phyloP scores from a whole-genome alignment of 64 coral and sea anemone genomes.

The Acropora tenuis region DNA sequence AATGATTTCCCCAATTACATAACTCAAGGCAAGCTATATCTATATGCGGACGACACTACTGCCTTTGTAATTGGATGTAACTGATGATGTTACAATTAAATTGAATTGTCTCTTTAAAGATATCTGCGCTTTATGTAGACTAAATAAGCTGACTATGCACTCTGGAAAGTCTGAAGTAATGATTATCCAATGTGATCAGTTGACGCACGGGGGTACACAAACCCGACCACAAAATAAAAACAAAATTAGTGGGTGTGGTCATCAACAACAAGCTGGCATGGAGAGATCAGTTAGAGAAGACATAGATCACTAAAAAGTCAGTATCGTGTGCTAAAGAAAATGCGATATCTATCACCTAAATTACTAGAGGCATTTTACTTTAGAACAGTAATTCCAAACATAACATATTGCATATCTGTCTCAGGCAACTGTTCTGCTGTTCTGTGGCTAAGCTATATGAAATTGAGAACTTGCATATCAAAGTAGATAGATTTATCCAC shows the following conservation, averaged over 20 bases:
- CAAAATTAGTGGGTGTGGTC: background rate
- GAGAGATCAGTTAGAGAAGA: background rate
- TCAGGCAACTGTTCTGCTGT: slow-evolving; percentile 10
- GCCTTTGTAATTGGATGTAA: slow-evolving; percentile 10
- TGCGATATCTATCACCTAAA: background rate
- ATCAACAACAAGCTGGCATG: background rate
- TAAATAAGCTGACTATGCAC: too few species aligned
- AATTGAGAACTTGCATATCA: too few species aligned
- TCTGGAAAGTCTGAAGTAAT: too few species aligned
- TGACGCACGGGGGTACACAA: background rate
- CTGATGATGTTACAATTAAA: slow-evolving; percentile 5
- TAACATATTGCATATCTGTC: slow-evolving; percentile 37
- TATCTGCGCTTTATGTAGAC: background rate
- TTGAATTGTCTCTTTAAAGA: slow-evolving; percentile 1
- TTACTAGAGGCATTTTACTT: background rate
- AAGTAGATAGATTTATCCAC: too few species aligned
- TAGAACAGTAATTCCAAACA: background rate
- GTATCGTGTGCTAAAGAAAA: background rate
- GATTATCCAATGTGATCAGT: too few species aligned
- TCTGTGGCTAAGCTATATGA: slow-evolving; percentile 5
- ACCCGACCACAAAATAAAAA: background rate
- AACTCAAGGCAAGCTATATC: slow-evolving; percentile 18
- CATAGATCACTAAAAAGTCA: background rate
- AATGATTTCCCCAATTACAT: slow-evolving; percentile 31
- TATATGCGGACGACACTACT: slow-evolving; percentile 60